phyloP scores from a whole-genome alignment of 2,797 vertebrate species.

The Smutsia gigantea region DNA sequence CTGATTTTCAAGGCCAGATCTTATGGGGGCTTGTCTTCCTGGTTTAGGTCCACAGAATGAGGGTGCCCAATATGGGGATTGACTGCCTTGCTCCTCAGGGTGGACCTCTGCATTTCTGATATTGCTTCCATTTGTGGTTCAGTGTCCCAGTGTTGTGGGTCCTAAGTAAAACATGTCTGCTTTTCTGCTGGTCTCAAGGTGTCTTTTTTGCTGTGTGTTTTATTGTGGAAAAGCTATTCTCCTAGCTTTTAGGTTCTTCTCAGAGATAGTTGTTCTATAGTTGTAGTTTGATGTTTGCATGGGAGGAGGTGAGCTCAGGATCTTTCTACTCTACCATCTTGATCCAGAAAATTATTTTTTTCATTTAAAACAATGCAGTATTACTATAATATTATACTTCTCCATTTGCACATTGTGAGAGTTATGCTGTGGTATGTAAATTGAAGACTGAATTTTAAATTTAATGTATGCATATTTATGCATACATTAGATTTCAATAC shows the following conservation, averaged over 20 bases:
- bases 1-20: neutral
- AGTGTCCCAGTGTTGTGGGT: neutral
- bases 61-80: neutral
- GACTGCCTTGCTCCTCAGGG: neutral
- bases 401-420: neutral
- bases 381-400: neutral
- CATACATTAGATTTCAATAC: neutral
- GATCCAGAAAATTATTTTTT: neutral
- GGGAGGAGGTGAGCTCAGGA: neutral
- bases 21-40: neutral
- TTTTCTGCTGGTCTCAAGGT: neutral
- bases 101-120: neutral
- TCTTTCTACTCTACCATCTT: neutral
- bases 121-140: neutral
- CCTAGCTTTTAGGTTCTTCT: neutral
- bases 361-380: neutral
- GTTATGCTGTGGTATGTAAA: neutral
- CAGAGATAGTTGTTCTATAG: neutral
- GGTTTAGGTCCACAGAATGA: neutral
- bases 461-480: conserved; percentile 19
- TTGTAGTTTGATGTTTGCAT: neutral
- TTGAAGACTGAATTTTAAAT: neutral
- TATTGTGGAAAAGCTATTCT: neutral
- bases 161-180: neutral
- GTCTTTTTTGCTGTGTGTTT: neutral